These are phyloP conservation scores for Talpa occidentalis DNA, from an alignment of 2,113 vertebrate species.

Conservation along the genomic window DNA sequence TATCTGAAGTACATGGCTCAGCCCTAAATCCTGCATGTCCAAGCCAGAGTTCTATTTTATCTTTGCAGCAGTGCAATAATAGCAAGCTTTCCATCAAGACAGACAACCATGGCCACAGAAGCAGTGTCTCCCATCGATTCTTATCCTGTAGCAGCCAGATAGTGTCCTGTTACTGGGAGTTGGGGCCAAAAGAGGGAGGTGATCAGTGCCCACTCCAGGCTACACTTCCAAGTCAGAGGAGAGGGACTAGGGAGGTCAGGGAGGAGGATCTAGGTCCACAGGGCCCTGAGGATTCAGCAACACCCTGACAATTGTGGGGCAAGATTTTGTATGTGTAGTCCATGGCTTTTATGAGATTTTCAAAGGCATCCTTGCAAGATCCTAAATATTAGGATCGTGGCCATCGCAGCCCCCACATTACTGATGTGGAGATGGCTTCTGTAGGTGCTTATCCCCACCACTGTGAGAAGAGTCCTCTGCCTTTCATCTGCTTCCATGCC, in stretches of 20 bases:
- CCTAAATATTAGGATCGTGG: too few species aligned
- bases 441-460: rapidly evolving
- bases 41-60: background rate
- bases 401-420: rapidly evolving
- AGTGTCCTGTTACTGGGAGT: background rate
- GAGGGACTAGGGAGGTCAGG: background rate
- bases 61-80: background rate
- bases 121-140: background rate
- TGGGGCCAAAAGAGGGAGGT: background rate
- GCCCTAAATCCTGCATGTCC: background rate
- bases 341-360: background rate
- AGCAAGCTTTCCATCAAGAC: background rate
- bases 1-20: background rate
- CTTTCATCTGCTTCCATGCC: background rate
- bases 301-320: background rate
- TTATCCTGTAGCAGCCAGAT: background rate
- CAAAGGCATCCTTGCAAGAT: background rate
- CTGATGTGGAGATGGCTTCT: too few species aligned
- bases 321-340: background rate
- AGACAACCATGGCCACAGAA: background rate
- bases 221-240: too few species aligned
- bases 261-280: rapidly evolving
- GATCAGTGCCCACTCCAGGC: rapidly evolving
- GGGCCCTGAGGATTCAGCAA: background rate
- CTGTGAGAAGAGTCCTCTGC: background rate